These are phyloP conservation scores for Dolichoris vasculosae DNA, from an alignment of 1,140 invertebrate genomes.

Conservation along the genomic window DNA sequence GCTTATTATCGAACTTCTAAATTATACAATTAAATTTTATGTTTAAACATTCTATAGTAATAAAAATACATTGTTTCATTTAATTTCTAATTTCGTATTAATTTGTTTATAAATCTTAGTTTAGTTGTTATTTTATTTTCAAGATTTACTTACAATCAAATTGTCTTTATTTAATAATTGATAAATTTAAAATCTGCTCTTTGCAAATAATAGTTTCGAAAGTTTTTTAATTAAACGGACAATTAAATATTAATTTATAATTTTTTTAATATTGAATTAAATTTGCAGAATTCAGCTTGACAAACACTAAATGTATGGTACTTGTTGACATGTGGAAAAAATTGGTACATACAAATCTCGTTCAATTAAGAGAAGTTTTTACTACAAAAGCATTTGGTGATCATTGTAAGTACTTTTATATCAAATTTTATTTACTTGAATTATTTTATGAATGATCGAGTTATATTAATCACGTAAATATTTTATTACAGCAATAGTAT, in stretches of 20 bases:
- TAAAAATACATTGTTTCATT: background rate
- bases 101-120: too few relatives aligned
- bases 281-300: constrained; percentile 81
- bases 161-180: too few relatives aligned
- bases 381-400: constrained; percentile 97
- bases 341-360: constrained; percentile 93
- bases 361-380: constrained; percentile 93
- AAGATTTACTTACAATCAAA: too few relatives aligned
- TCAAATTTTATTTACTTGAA: background rate
- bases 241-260: background rate
- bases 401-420: constrained; percentile 83
- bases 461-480: constrained; percentile 15
- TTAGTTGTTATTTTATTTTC: too few relatives aligned
- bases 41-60: too few relatives aligned
- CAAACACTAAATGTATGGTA: constrained; percentile 89
- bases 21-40: background rate
- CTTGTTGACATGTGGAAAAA: constrained; percentile 95
- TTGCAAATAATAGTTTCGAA: too few relatives aligned
- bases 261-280: background rate
- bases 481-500: constrained; percentile 87
- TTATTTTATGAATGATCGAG: background rate
- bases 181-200: too few relatives aligned
- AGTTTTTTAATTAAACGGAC: background rate
- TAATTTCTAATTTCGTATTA: too few relatives aligned
- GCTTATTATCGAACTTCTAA: background rate